Percentiles rank a stretch among this genome's conserved stretches.
phyloP scores from a whole-genome alignment of 2,888 invertebrate genomes.

The Timema cristinae region DNA sequence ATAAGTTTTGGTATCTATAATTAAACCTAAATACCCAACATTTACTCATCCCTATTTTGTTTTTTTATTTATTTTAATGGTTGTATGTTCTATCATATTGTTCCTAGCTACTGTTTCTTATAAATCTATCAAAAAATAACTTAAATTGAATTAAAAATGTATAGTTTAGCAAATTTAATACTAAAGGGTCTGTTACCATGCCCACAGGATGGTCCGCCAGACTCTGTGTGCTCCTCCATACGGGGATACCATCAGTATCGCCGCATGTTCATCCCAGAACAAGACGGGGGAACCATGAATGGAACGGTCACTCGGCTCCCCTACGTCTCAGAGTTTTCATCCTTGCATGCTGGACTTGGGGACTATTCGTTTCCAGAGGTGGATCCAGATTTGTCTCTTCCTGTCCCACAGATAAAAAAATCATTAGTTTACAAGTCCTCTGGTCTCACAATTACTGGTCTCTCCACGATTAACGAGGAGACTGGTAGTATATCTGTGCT shows the following conservation, averaged over 20 bases:
- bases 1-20: too few relatives aligned
- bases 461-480: conserved; percentile 41
- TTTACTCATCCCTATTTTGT: too few relatives aligned
- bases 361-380: conserved; percentile 31
- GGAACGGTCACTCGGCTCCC: conserved; percentile 37
- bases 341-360: conserved; percentile 39
- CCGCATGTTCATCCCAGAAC: conserved; percentile 38
- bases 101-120: too few relatives aligned
- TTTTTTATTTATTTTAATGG: too few relatives aligned
- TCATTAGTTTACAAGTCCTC: conserved; percentile 27
- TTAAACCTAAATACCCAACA: too few relatives aligned
- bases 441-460: conserved; percentile 34
- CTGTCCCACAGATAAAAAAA: conserved; percentile 3
- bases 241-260: conserved; percentile 39
- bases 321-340: conserved; percentile 38
- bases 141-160: too few relatives aligned
- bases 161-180: too few relatives aligned
- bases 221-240: conserved; percentile 24
- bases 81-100: too few relatives aligned
- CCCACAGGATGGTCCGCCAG: conserved; percentile 37
- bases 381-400: conserved; percentile 3
- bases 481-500: conserved; percentile 32
- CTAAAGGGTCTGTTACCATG: too few relatives aligned
- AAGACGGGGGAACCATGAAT: conserved; percentile 15
- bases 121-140: too few relatives aligned